A percentile compares a stretch with the other conserved stretches of the same genome.
Evolutionary conservation across 1,140 invertebrate species (phyloP).

Genomic region (Triops cancriformis): DNA sequence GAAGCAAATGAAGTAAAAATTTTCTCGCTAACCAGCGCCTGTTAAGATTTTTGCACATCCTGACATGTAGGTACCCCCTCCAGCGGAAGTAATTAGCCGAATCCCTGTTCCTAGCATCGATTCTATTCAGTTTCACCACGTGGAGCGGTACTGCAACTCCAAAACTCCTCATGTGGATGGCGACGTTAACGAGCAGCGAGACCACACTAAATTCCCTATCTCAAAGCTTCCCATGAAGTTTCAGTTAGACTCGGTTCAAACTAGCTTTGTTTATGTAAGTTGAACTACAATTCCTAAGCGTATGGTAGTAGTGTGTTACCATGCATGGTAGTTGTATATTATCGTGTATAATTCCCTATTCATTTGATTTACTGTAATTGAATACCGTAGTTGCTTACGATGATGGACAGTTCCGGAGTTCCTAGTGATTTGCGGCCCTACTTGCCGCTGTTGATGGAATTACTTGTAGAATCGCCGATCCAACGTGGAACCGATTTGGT

Average conservation of each 20-base stretch:
- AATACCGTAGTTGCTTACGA: constrained; percentile 49
- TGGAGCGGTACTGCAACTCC: constrained; percentile 48
- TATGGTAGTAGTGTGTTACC: constrained; percentile 17
- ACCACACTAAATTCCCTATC: constrained; percentile 53
- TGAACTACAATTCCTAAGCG: neutral
- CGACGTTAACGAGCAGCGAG: constrained; percentile 37
- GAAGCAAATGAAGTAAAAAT: constrained; percentile 60
- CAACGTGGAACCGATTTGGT: constrained; percentile 37
- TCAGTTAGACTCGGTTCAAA: constrained; percentile 62
- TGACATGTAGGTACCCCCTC: constrained; percentile 50
- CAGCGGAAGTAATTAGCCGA: constrained; percentile 54
- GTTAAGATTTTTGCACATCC: neutral
- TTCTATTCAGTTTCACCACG: constrained; percentile 58
- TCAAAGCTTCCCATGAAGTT: constrained; percentile 51
- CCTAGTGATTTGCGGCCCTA: constrained; percentile 53
- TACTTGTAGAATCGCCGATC: constrained; percentile 50
- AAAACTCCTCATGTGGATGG: constrained; percentile 30
- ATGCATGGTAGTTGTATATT: constrained; percentile 24
- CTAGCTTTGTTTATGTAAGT: constrained; percentile 77
- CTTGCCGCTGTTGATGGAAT: constrained; percentile 60
- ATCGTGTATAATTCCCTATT: constrained; percentile 25
- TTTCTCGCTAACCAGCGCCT: constrained; percentile 21
- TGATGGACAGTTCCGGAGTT: constrained; percentile 63
- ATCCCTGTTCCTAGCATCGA: constrained; percentile 59
- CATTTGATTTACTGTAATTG: constrained; percentile 26